Percentiles rank a stretch among this genome's conserved stretches.
Evolutionary conservation across 2,797 vertebrate genomes (phyloP).

Genomic region (Thripadectes ignobilis): DNA sequence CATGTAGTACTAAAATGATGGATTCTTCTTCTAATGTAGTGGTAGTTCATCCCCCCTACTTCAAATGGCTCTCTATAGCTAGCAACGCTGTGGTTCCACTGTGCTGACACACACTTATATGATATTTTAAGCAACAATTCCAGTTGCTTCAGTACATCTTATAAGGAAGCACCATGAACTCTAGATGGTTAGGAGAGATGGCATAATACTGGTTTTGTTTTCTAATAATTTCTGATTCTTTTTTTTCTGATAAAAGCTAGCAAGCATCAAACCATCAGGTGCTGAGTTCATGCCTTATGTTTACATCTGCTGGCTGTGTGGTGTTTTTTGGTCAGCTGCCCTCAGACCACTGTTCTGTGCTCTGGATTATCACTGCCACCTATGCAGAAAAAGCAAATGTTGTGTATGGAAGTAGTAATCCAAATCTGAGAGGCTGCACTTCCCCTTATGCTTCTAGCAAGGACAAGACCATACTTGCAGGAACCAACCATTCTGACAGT

Average conservation of each 20-base stretch:
- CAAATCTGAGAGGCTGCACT: background rate
- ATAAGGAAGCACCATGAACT: background rate
- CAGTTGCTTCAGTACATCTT: background rate
- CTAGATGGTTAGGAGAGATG: background rate
- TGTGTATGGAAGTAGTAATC: background rate
- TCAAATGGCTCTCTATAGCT: background rate
- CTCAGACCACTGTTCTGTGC: background rate
- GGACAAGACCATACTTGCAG: background rate
- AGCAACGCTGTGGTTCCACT: background rate
- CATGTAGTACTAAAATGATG: background rate
- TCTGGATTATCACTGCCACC: background rate
- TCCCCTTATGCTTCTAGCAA: background rate
- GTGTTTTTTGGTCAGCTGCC: background rate
- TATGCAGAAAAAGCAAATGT: background rate
- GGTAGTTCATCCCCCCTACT: background rate
- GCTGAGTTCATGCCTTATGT: background rate
- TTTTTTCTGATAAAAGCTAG: background rate
- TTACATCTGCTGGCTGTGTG: background rate
- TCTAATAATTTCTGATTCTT: background rate
- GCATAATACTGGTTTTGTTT: background rate
- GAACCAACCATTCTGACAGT: background rate
- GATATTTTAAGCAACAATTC: background rate
- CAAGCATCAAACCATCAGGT: background rate
- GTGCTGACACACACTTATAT: background rate
- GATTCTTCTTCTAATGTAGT: background rate